phyloP scores from a whole-genome alignment of 2,113 vertebrate genomes.

The Tichodroma muraria region DNA sequence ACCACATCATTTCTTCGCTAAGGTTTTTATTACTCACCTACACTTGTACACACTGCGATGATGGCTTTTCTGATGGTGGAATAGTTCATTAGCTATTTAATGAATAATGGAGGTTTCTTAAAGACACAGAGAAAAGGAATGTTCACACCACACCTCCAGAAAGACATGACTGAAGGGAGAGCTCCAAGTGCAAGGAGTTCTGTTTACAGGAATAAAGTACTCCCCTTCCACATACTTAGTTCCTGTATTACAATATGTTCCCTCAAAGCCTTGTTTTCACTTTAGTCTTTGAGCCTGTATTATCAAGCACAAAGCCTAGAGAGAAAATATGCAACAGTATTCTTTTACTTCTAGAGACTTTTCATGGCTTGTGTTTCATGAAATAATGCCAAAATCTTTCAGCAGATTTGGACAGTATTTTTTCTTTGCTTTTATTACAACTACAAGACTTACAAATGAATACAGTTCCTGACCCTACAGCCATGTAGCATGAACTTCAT shows the following conservation, averaged over 20 bases:
- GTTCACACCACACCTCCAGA: background rate
- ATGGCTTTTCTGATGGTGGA: background rate
- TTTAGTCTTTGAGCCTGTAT: background rate
- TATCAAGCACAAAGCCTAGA: background rate
- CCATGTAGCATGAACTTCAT: background rate
- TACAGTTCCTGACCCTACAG: background rate
- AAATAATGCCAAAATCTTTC: background rate
- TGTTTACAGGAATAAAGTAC: background rate
- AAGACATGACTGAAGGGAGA: background rate
- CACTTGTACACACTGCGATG: background rate
- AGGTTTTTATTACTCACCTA: background rate
- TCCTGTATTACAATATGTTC: background rate
- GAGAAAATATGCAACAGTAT: background rate
- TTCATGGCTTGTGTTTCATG: background rate
- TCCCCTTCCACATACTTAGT: background rate
- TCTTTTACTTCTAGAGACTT: background rate
- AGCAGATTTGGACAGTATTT: background rate
- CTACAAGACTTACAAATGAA: background rate
- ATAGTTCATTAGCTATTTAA: background rate
- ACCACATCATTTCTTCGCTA: background rate
- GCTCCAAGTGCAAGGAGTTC: accelerated
- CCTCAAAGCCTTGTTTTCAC: background rate
- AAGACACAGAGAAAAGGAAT: background rate
- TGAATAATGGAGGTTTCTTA: background rate
- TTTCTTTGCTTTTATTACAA: background rate